These are phyloP conservation scores for Drosophila sturtevanti DNA, from an alignment of 1,140 invertebrate genomes.

Conservation along the genomic window DNA sequence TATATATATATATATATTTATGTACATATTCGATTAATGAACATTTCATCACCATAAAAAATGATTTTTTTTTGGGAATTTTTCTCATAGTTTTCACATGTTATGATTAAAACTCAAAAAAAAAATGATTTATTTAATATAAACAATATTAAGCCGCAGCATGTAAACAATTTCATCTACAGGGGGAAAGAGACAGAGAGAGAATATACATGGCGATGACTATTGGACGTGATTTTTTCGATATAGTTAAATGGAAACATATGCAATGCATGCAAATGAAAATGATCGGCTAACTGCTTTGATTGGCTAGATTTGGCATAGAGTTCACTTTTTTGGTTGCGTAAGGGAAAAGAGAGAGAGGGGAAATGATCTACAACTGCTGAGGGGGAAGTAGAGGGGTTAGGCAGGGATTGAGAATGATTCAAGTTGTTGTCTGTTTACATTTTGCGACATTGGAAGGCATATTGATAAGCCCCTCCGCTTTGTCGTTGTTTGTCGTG, in stretches of 20 bases:
- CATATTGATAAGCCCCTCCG: constrained; percentile 54
- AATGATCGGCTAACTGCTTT: constrained; percentile 11
- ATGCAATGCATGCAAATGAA: constrained; percentile 34
- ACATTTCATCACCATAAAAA: constrained; percentile 26
- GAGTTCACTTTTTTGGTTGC: constrained; percentile 10
- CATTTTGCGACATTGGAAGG: constrained; percentile 57
- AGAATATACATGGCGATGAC: not conserved
- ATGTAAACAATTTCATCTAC: constrained; percentile 57
- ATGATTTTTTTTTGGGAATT: not conserved
- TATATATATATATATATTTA: not conserved
- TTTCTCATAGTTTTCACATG: not conserved
- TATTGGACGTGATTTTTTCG: constrained; percentile 48
- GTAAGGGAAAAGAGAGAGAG: not conserved
- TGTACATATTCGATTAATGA: not conserved
- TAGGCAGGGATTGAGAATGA: constrained; percentile 18
- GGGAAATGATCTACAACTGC: too few relatives aligned
- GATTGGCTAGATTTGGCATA: constrained; percentile 24
- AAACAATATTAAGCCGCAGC: constrained; percentile 56
- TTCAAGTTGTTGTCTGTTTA: constrained; percentile 47
- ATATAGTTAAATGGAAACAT: constrained; percentile 42
- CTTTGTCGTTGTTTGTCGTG: constrained; percentile 31
- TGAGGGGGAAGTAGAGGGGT: not conserved
- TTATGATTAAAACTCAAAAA: not conserved
- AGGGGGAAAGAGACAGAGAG: not conserved
- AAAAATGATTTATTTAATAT: constrained; percentile 71